Base-by-base conservation (phyloP, 1,140 invertebrate genomes). In the Orius insidiosus region DNA sequence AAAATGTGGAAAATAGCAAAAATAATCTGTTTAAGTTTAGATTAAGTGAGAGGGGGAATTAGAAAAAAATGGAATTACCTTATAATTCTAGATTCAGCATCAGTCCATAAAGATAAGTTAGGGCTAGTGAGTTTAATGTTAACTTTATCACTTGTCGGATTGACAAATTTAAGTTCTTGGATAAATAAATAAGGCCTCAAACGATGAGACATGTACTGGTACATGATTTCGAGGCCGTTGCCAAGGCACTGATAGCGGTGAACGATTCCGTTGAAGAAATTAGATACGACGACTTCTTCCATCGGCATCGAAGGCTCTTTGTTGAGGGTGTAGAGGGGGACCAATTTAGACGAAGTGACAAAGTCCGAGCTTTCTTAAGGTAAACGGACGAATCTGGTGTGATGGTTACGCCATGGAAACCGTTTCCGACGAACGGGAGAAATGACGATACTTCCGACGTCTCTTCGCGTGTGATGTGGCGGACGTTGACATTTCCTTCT, bases 371-470 rank as follows among this genome's bases (percentile, higher is more conserved):
- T 50, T 69, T 60, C 59, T 78, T 78, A 33, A 83, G 74, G 49
- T 77, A 76, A 9, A 88, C 54, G 46, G 71, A 68, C 32, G 74
- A 69, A 48, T 80, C 70, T 18, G 72, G 66, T 46, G 72, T 63
- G 14, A 85, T 59, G 30, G 74, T 64, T 15, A 80, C 53, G 1
- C 78, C 82, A 52, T 85, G 63, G 41, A 77, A 63, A 3, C 84
- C 83, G 68, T 89, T 86, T 44, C 82, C 84, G 19, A 84, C 69
- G 60, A 84, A 85, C 55, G 80, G 76, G 55, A 80, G 67, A 59
- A 74, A 81, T 45, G 68, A 63, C 43, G 71, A 64, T 50, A 75
- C 71, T 30, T 71, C 59, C 45, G 68, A 63, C 41, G 71, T 64
- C 50, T 75, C 71, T 24, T 71, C 58, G 16, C 63, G 57, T 3